Evolutionary conservation across 2,113 vertebrate genomes (phyloP).

Genomic region (Corvus moneduloides): DNA sequence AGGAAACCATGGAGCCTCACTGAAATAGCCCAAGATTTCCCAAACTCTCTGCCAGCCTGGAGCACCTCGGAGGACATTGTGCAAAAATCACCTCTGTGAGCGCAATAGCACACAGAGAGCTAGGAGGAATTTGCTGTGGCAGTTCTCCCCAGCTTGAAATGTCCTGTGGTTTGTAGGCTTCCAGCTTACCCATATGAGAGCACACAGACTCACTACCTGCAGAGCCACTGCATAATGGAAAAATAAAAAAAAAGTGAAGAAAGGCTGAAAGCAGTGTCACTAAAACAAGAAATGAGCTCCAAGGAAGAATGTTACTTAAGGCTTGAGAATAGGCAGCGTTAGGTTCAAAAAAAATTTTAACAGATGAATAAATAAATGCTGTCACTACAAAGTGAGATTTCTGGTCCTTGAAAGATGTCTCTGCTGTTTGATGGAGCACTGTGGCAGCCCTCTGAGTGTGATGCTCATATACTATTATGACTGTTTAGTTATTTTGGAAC

Average conservation of each 20-base stretch:
- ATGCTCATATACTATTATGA: accelerated
- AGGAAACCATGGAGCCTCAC: neutral
- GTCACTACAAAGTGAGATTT: neutral
- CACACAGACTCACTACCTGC: neutral
- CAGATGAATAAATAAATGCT: neutral
- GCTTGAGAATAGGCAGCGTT: neutral
- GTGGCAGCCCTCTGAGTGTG: neutral
- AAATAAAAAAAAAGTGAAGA: neutral
- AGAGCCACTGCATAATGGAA: neutral
- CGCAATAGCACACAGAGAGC: neutral
- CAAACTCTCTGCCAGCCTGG: neutral
- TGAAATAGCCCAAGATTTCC: neutral
- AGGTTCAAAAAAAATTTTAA: neutral
- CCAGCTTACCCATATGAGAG: neutral
- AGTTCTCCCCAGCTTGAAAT: neutral
- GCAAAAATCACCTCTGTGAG: neutral
- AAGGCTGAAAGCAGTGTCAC: neutral
- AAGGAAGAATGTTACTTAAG: neutral
- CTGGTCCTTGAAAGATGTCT: neutral
- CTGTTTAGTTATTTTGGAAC: neutral
- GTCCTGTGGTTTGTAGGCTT: neutral
- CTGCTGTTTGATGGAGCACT: neutral
- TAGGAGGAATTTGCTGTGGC: neutral
- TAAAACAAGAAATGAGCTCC: neutral
- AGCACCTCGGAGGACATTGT: neutral